These are phyloP conservation scores for Perodicticus potto DNA, from an alignment of 2,797 vertebrate species.

Conservation along the genomic window DNA sequence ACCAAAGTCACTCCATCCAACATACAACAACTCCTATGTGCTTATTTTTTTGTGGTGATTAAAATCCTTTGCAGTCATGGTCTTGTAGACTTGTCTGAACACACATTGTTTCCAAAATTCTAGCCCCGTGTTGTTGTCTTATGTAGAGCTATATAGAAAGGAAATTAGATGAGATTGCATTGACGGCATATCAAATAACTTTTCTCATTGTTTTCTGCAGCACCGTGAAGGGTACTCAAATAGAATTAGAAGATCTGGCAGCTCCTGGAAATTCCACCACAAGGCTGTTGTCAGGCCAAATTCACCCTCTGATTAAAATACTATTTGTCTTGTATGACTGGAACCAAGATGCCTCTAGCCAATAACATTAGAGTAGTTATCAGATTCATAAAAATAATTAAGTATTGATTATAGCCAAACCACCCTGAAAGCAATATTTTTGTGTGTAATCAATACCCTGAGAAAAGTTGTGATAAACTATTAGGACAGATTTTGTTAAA, in stretches of 20 bases:
- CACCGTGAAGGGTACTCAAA: background rate
- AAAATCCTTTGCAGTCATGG: background rate
- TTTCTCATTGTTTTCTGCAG: background rate
- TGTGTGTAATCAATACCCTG: background rate
- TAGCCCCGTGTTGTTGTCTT: background rate
- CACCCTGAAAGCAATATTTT: background rate
- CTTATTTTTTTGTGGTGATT: background rate
- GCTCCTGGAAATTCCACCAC: background rate
- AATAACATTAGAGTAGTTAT: background rate
- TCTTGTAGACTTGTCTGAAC: background rate
- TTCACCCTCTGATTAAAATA: background rate
- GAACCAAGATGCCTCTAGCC: background rate
- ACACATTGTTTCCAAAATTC: background rate
- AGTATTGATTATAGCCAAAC: background rate
- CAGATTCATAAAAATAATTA: constrained; percentile 10
- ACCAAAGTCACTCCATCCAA: background rate
- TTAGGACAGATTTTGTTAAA: background rate
- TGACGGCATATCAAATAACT: background rate
- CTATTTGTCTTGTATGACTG: background rate
- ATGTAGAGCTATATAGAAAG: constrained; percentile 14
- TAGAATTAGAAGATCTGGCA: constrained; percentile 19
- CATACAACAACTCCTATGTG: background rate
- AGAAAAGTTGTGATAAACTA: background rate
- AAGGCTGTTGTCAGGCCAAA: background rate
- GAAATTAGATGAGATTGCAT: background rate